Base-by-base conservation (phyloP, 1,140 invertebrate species). In the Panonychus citri region DNA sequence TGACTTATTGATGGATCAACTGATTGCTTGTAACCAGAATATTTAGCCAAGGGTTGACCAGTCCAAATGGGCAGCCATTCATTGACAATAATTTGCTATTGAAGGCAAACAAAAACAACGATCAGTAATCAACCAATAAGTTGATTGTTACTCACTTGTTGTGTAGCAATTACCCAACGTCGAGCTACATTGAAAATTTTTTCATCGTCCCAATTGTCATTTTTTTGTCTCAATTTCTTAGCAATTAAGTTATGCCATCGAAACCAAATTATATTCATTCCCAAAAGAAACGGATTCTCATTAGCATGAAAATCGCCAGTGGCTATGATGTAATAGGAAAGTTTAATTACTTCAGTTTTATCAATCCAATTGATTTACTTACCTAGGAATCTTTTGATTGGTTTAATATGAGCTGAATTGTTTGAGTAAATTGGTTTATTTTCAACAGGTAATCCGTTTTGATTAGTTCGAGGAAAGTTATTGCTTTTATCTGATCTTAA, bases 71-170 rank as follows among this genome's bases (percentile, higher is more conserved):
- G 70, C 19, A 77, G 64, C 76, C 75, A 77, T 61, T 74, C 69
- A 59, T 77, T 69, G 0, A 72, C 49, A 8, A 74, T 66, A 30
- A 77, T 69, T 37, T 72, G 67, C 60, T 64, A 24, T 76, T 95
- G 85, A 67, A 87, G 73, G 17, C 89, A 91, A 5, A 89, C 90
- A 3, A 97, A 78, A 55, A 98, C 86, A 66, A 95, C 95, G 30
- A 52, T 1, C 42, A 57, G 19, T n/a, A 8, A 19, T 37, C 26
- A n/a, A n/a, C n/a, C n/a, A 56, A 5, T 50, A 28, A 52, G n/a
- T n/a, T n/a, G n/a, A n/a, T n/a, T n/a, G n/a, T 43, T 7, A 30
- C 42, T 19, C 7, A 46, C 42, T 17, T 46, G 75, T 40, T 76
- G 69, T 2, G 70, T 71, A 8, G 71, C 75, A 59, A 77, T 73